A percentile compares a stretch with the other conserved stretches of the same genome.
These are phyloP conservation scores for Psilopogon haemacephalus DNA, from an alignment of 2,113 vertebrate genomes.

Conservation along the genomic window DNA sequence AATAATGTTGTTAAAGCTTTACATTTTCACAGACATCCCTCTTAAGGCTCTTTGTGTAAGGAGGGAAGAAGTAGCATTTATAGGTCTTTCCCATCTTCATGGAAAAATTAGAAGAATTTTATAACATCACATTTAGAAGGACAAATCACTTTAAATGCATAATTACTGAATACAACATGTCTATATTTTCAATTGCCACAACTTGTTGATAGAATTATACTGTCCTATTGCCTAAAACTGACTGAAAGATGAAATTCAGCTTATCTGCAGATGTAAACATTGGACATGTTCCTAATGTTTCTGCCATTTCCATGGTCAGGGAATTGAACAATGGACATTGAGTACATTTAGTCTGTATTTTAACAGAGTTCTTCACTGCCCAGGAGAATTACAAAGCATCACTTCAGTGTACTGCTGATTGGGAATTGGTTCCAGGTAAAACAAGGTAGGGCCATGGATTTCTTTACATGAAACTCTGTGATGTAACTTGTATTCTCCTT, in stretches of 20 bases:
- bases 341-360: neutral
- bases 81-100: no score
- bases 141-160: neutral
- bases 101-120: neutral
- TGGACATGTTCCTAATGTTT: neutral
- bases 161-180: neutral
- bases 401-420: neutral
- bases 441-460: rapidly evolving
- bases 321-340: neutral
- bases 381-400: neutral
- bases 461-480: neutral
- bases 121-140: neutral
- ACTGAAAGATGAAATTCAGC: neutral
- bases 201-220: neutral
- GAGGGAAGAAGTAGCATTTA: neutral
- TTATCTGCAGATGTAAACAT: neutral
- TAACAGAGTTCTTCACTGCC: neutral
- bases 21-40: neutral
- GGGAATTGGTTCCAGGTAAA: neutral
- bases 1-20: neutral
- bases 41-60: neutral
- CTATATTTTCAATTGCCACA: neutral
- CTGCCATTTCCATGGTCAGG: rapidly evolving
- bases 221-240: neutral
- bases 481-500: neutral